Base-by-base conservation (phyloP, 37 sponge, comb jelly and placozoan species). In the Tethya wilhelma region DNA sequence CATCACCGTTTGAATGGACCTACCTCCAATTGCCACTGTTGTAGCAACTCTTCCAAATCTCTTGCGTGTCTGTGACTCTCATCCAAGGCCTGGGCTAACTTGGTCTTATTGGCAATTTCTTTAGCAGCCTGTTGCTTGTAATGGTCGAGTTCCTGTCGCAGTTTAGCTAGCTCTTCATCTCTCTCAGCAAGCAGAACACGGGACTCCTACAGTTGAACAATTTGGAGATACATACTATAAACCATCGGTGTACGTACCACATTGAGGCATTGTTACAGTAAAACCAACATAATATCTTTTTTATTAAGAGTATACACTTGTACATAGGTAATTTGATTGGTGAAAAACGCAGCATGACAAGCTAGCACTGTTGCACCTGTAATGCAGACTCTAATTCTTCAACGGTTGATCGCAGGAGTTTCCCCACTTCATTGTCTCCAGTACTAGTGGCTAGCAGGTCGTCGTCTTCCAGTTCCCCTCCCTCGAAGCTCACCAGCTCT, bases 21-120 rank as follows among this genome's bases (percentile, higher is more conserved):
- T 67, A 84, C 59, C 65, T 90, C 85, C 62, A 87, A 44, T 75
- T 91, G 92, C 92, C 92, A 91, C n/a, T 78, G 30, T 64, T 91
- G 84, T 31, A 83, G 53, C 9, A 86, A 42, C 28, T 71, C 84
- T 30, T 86, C 88, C 70, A 86, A 45, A 17, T 86, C 87, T 28
- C 56, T n/a, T 2, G 80, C 88, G 33, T 91, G 92, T 9, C 64
- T 26, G 39, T 74, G 77, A 32, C 87, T 87, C 46, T 83, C 79
- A 53, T 91, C 88, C 19, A 91, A 59, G 1, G 84, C 59, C 68
- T 86, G 84, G 6, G 88, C 88, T 26, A 91, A 70, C 63, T 82
- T 87, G 19, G 92, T 91, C 62, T 91, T 91, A 46, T 67, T 86
- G 26, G 85, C 88, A 29, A 91, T 86, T 74, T 91, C 92, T 63